A percentile compares a stretch with the other conserved stretches of the same genome.
phyloP scores from a whole-genome alignment of 2,797 vertebrate genomes.

The Liparis tanakae region DNA sequence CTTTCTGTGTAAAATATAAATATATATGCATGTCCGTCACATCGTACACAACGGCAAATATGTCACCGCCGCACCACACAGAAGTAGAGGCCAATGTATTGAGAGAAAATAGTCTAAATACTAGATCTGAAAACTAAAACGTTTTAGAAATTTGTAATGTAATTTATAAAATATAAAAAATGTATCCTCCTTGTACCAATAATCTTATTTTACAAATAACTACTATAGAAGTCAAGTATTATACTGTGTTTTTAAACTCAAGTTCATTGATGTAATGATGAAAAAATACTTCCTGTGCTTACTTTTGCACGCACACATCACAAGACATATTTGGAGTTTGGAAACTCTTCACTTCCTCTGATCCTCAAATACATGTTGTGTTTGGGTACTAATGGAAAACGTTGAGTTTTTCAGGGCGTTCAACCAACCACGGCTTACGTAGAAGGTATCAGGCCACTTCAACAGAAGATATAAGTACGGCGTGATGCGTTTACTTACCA shows the following conservation, averaged over 20 bases:
- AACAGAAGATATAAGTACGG: neutral
- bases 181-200: neutral
- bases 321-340: neutral
- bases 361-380: neutral
- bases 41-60: neutral
- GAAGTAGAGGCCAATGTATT: neutral
- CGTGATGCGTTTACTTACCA: neutral
- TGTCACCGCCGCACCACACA: neutral
- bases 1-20: constrained; percentile 10
- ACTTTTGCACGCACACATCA: neutral
- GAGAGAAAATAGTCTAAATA: neutral
- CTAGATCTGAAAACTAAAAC: neutral
- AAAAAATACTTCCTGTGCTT: neutral
- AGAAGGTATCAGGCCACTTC: neutral
- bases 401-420: neutral
- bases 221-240: neutral
- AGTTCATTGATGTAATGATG: neutral
- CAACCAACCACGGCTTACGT: neutral
- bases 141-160: neutral
- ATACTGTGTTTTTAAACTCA: neutral
- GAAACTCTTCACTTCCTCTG: neutral
- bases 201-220: neutral
- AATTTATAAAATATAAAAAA: neutral
- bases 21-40: constrained; percentile 4
- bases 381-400: neutral